phyloP scores from a whole-genome alignment of 1,140 invertebrate species.

The Heliconius hewitsoni region DNA sequence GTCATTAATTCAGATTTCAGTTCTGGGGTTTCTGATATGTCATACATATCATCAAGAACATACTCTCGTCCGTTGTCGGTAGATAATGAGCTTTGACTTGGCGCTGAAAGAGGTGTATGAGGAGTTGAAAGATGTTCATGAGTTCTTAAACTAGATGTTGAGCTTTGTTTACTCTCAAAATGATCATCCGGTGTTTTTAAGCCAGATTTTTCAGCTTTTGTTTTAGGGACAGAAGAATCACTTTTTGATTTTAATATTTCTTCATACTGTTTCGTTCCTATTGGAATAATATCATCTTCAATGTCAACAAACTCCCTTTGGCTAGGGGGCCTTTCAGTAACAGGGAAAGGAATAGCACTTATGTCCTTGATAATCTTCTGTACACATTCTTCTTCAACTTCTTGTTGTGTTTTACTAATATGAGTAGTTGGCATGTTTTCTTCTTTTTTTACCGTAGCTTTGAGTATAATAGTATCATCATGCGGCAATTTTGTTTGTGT shows the following conservation, averaged over 20 bases:
- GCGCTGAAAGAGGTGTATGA: conserved; percentile 83
- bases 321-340: conserved; percentile 63
- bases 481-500: conserved; percentile 37
- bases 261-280: conserved; percentile 75
- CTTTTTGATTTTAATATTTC: conserved; percentile 78
- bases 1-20: conserved; percentile 73
- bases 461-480: conserved; percentile 48
- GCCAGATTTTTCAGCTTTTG: conserved; percentile 66
- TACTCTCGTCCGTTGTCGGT: conserved; percentile 85
- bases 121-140: conserved; percentile 80
- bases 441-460: conserved; percentile 45
- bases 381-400: conserved; percentile 63
- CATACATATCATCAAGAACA: conserved; percentile 82
- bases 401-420: conserved; percentile 21
- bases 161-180: conserved; percentile 73
- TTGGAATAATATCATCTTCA: conserved; percentile 74
- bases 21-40: conserved; percentile 83
- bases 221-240: conserved; percentile 75
- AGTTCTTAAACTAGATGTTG: conserved; percentile 75
- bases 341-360: conserved; percentile 62
- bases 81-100: conserved; percentile 84
- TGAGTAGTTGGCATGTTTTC: conserved; percentile 47
- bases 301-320: conserved; percentile 74
- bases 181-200: conserved; percentile 59
- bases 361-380: conserved; percentile 66